Conservation (phyloP, 1,140 invertebrate species). For the Lordiphosa mommai region DNA sequence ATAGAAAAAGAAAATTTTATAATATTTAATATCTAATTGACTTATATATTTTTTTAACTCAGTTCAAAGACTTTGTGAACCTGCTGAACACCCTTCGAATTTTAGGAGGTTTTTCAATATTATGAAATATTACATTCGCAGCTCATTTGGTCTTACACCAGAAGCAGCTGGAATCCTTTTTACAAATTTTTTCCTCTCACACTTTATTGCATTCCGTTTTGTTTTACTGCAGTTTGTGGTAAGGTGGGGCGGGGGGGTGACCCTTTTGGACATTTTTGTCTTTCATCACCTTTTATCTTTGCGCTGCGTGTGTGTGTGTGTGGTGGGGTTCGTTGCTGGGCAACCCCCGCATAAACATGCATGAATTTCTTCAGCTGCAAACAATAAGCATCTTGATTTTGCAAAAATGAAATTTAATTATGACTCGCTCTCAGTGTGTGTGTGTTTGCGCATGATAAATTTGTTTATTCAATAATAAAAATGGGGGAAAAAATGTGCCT, state of each 20-base stretch:
- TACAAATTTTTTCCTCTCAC: neutral
- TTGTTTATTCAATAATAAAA: slow-evolving; percentile 67
- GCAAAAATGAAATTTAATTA: slow-evolving; percentile 69
- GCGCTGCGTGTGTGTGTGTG: neutral
- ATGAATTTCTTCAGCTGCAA: slow-evolving; percentile 23
- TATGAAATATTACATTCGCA: neutral
- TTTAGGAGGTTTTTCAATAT: too few species aligned
- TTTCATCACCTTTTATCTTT: too few species aligned
- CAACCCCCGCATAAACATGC: too few species aligned
- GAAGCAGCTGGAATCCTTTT: neutral
- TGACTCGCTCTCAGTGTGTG: slow-evolving; percentile 24
- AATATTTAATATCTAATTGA: too few species aligned
- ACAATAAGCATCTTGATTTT: slow-evolving; percentile 68
- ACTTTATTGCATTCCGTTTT: neutral
- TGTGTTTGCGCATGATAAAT: slow-evolving; percentile 46
- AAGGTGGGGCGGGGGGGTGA: too few species aligned
- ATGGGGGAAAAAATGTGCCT: too few species aligned
- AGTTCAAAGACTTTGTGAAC: too few species aligned
- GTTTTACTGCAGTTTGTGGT: neutral
- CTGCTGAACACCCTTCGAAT: too few species aligned
- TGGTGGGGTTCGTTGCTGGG: neutral
- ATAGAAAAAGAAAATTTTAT: too few species aligned
- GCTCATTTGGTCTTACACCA: neutral
- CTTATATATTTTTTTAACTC: too few species aligned
- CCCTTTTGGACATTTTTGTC: too few species aligned